Evolutionary conservation across 2,888 invertebrate species (phyloP).

Genomic region (Petrolisthes manimaculis): DNA sequence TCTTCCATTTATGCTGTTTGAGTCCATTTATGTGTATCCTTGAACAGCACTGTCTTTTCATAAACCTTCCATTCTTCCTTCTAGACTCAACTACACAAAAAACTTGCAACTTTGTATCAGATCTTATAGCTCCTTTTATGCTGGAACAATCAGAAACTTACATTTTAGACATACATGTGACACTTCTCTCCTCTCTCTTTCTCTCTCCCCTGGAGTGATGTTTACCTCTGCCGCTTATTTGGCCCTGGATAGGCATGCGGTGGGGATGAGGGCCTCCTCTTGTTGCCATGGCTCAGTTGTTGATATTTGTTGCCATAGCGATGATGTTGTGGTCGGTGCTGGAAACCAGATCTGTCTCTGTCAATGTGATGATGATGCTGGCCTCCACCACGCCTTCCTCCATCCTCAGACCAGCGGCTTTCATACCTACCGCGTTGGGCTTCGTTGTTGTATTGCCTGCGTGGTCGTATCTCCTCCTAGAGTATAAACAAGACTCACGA

Average conservation of each 20-base stretch:
- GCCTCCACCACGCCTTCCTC: conserved; percentile 50
- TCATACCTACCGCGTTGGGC: conserved; percentile 45
- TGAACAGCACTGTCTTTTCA: too few species aligned
- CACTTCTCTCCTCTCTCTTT: conserved; percentile 2
- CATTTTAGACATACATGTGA: conserved; percentile 26
- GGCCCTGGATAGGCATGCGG: conserved; percentile 47
- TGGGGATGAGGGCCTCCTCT: conserved; percentile 51
- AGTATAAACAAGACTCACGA: conserved; percentile 47
- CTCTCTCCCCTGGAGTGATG: conserved; percentile 25
- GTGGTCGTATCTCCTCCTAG: conserved; percentile 56
- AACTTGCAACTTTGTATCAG: too few species aligned
- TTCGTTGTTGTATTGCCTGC: conserved; percentile 45
- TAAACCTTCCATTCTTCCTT: too few species aligned
- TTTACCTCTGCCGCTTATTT: conserved; percentile 60
- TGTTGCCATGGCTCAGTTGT: conserved; percentile 22
- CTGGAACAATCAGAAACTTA: conserved; percentile 50
- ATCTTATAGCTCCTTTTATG: conserved; percentile 10
- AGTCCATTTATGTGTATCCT: too few species aligned
- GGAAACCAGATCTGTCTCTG: conserved; percentile 39
- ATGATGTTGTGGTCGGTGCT: conserved; percentile 46
- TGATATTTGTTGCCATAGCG: conserved; percentile 54
- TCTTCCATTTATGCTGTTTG: too few species aligned
- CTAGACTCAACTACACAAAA: too few species aligned
- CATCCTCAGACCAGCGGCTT: conserved; percentile 48
- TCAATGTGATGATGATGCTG: conserved; percentile 45